Evolutionary conservation across 2,888 invertebrate species (phyloP).

Genomic region (Lasioglossum pauxillum): DNA sequence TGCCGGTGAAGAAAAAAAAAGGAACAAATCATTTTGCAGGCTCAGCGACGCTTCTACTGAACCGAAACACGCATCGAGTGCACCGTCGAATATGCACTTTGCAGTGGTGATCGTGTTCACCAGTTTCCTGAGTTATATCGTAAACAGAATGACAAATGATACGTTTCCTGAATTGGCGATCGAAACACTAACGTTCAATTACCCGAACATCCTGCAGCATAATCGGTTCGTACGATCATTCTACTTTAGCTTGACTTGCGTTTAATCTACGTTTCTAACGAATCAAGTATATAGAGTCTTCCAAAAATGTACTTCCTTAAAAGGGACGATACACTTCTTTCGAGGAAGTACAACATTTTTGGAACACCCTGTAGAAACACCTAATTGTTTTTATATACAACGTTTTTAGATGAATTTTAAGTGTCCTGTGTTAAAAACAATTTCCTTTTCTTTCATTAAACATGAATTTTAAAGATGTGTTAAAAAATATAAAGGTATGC

Average conservation of each 20-base stretch:
- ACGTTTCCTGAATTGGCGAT: neutral
- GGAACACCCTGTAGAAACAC: neutral
- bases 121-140: neutral
- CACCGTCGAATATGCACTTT: neutral
- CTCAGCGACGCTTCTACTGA: neutral
- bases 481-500: too few relatives aligned
- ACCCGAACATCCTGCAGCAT: neutral
- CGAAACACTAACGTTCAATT: neutral
- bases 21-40: neutral
- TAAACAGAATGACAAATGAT: conserved; percentile 3
- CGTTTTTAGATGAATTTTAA: neutral
- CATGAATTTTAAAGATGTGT: too few relatives aligned
- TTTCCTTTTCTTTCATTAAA: neutral
- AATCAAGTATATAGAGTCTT: neutral
- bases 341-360: too few relatives aligned
- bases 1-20: neutral
- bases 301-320: too few relatives aligned
- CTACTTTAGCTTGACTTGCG: neutral
- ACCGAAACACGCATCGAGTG: neutral
- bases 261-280: neutral
- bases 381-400: neutral
- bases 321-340: too few relatives aligned
- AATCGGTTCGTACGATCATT: neutral
- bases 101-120: neutral
- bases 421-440: neutral